Base-by-base conservation (phyloP, 2,888 invertebrate genomes). In the Troilus luridus region DNA sequence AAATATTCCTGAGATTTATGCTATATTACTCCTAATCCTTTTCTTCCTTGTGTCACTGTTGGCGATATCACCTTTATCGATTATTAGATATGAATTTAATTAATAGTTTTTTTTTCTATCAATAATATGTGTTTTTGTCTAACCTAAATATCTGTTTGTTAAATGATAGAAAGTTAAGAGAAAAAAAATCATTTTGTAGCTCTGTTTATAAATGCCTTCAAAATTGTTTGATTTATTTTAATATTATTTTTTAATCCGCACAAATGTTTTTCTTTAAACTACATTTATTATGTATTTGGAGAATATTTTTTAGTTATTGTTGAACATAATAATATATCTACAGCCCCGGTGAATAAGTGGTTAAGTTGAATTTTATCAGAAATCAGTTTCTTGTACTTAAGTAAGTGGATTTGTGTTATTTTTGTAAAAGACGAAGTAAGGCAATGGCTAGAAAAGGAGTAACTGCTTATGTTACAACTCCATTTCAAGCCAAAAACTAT, bases 171-270 rank as follows among this genome's bases (percentile, higher is more conserved):
- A 77, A 77, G 14, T 1, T 8, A n/a, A n/a, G n/a, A n/a, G n/a
- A n/a, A n/a, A 77, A 41, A 41, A 41, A 24, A 27, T 67, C 12
- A 41, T 77, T 41, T 14, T 77, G 72, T 77, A 77, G 72, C 27
- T 77, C 72, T 77, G 72, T 77, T 19, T 41, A 27, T 67, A 67
- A 67, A 77, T 77, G 27, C 41, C 72, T 77, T 77, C 17, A 77
- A 17, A 77, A 27, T 41, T 77, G 19, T 77, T 24, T 77, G 24
- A 19, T 77, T 77, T 27, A 77, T 41, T 41, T 77, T 77, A 19
- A 41, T 41, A 2, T 41, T 41, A 41, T 41, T 77, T 77, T 62
- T 41, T 77, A 27, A 19, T 41, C 67, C 12, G 67, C 14, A 67
- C 14, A 67, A 67, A 41, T 27, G 8, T 17, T 77, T 77, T 77